Conservation (phyloP, 2,113 vertebrate genomes). For the Microcebus ravelobensis region DNA sequence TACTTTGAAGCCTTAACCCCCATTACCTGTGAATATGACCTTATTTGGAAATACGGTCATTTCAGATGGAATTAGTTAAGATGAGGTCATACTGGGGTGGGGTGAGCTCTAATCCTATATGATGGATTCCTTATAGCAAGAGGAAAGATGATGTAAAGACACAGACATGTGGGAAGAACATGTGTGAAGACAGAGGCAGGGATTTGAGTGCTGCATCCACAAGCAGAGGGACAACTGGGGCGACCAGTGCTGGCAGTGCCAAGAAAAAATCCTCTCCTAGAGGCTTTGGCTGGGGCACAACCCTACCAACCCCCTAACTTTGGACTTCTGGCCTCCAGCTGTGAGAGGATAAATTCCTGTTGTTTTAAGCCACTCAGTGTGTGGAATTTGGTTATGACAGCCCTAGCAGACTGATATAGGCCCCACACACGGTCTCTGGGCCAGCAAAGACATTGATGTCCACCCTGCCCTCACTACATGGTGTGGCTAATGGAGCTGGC, state of each 20-base stretch:
- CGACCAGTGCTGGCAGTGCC: neutral
- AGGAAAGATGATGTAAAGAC: neutral
- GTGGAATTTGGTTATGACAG: neutral
- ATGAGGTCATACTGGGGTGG: neutral
- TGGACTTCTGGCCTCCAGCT: neutral
- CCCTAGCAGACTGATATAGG: neutral
- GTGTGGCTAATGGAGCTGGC: neutral
- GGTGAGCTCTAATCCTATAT: neutral
- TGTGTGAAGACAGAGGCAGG: neutral
- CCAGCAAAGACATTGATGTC: neutral
- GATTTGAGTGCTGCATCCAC: neutral
- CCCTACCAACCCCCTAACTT: neutral
- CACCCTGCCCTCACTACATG: neutral
- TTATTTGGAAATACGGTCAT: neutral
- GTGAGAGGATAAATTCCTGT: neutral
- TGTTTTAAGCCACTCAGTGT: neutral
- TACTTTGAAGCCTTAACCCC: neutral
- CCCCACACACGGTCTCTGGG: neutral
- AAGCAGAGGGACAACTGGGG: neutral
- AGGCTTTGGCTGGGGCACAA: neutral
- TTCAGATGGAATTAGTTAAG: neutral
- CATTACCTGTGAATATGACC: neutral
- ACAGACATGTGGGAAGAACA: neutral
- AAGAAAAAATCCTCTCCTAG: neutral
- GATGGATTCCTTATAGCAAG: neutral